phyloP scores from a whole-genome alignment of 2,113 vertebrate species.

The Nycticorax nycticorax region DNA sequence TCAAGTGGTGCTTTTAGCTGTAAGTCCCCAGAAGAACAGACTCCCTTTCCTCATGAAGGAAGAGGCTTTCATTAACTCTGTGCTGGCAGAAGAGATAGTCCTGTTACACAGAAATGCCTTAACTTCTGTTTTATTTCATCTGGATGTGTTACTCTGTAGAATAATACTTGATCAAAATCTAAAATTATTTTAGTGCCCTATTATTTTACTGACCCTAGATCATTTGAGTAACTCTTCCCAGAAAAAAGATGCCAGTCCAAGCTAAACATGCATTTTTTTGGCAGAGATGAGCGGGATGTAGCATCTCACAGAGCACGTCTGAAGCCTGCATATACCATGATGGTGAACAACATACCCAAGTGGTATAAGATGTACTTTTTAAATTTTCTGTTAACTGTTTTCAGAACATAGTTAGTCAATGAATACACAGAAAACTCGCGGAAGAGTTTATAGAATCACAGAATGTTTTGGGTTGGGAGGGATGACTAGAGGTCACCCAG shows the following conservation, averaged over 20 bases:
- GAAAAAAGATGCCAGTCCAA: neutral
- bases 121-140: neutral
- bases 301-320: neutral
- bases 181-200: neutral
- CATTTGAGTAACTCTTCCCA: neutral
- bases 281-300: neutral
- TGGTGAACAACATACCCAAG: fast-evolving
- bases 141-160: neutral
- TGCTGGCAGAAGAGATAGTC: neutral
- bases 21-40: neutral
- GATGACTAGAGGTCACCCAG: too few relatives aligned
- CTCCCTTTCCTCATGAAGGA: neutral
- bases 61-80: neutral
- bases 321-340: fast-evolving
- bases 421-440: fast-evolving
- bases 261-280: fast-evolving
- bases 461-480: too few relatives aligned
- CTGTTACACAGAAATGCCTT: neutral
- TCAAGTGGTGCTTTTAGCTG: neutral
- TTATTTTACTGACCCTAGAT: neutral
- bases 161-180: neutral
- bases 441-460: too few relatives aligned
- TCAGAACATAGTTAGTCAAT: neutral
- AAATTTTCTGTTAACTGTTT: neutral
- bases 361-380: neutral